Evolutionary conservation across 1,140 invertebrate species (phyloP), one percentile per base, ranked within the genome.

Genomic region (Limonius californicus): DNA sequence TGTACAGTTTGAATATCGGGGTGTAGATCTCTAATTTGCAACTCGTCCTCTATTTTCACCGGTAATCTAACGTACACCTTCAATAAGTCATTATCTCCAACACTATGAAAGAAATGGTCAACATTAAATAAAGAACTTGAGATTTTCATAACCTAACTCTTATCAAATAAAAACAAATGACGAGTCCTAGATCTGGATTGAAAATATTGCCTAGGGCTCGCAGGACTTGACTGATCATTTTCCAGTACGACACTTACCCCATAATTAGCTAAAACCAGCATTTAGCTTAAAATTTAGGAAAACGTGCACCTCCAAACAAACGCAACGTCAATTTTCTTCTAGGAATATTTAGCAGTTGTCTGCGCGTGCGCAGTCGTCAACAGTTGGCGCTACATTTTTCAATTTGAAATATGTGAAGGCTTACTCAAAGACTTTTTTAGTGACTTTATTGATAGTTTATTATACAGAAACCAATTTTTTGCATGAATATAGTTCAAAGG

Each of bases 51-150:
- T 16, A 63, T 63, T 54, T 59, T 63, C 1, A 15, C 2, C 2
- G 61, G 61, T 14, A 63, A 54, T 14, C 61, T 30, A n/a, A 63
- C 16, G 20, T 63, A 63, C 19, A 63, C 59, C 30, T 39, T 59
- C 1, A 30, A 23, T 18, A 12, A 56, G 3, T 61, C 59, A 39
- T 62, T 57, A 23, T 30, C 43, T 20, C 55, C 30, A 30, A 43
- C 21, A 57, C 27, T 16, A 18, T 9, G 19, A 27, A 27, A 8
- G 8, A 55, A 15, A 16, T 16, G 9, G 32, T 8, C 11, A 39
- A 14, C 2, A 39, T 39, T 39, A 14, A 39, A 39, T 27, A 4
- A 14, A 39, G 2, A n/a, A 12, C n/a, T 39, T 12, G 35, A 14
- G n/a, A 39, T 39, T 12, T 39, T 2, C 35, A 7, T 53, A 53